Conservation (phyloP, 1,140 invertebrate species). For the Zaprionus africanus region DNA sequence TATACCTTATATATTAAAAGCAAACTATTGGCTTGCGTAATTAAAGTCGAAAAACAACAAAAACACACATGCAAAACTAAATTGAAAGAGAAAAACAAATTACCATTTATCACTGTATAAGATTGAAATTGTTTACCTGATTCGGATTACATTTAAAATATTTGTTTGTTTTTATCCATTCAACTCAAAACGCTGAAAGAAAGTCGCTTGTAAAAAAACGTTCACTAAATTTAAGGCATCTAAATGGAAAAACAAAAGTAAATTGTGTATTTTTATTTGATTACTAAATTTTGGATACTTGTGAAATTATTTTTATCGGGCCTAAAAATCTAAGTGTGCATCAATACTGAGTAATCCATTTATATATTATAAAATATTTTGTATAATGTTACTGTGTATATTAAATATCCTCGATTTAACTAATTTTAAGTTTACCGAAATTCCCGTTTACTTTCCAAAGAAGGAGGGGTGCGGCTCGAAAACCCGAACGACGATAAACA, state of each 20-base stretch:
- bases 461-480: slow-evolving; percentile 14
- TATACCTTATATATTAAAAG: slow-evolving; percentile 73
- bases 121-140: slow-evolving; percentile 60
- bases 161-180: slow-evolving; percentile 31
- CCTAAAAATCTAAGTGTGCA: slow-evolving; percentile 24
- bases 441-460: slow-evolving; percentile 16
- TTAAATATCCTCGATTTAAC: slow-evolving; percentile 67
- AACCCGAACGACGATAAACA: slow-evolving; percentile 34
- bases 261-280: slow-evolving; percentile 28
- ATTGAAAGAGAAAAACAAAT: slow-evolving; percentile 22
- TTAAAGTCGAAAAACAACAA: slow-evolving; percentile 51
- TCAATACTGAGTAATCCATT: slow-evolving; percentile 26
- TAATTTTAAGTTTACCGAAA: slow-evolving; percentile 71
- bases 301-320: slow-evolving; percentile 30
- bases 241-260: neutral
- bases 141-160: slow-evolving; percentile 38
- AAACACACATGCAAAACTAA: slow-evolving; percentile 43
- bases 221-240: slow-evolving; percentile 30
- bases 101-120: slow-evolving; percentile 33
- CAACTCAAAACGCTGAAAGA: slow-evolving; percentile 27
- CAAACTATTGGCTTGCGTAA: slow-evolving; percentile 59
- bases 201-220: slow-evolving; percentile 28
- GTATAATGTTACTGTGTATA: slow-evolving; percentile 60
- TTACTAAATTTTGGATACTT: slow-evolving; percentile 25
- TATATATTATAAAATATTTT: slow-evolving; percentile 29